Evolutionary conservation across 1,140 invertebrate species (phyloP).

Genomic region (Lucilia sericata): DNA sequence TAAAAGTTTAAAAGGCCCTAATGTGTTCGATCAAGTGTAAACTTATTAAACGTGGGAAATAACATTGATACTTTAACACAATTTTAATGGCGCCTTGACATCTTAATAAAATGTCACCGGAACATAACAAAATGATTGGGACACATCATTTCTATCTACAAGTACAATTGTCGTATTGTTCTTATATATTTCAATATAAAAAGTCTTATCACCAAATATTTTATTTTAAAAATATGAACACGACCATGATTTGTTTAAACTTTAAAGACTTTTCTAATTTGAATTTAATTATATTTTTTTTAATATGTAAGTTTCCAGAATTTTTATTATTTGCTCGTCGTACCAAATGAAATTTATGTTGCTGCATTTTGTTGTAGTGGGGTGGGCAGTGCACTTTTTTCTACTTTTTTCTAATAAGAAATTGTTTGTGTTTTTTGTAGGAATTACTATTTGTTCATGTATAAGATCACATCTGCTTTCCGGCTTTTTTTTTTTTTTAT

Average conservation of each 20-base stretch:
- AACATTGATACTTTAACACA: slow-evolving; percentile 16
- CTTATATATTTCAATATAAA: background rate
- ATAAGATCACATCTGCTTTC: slow-evolving; percentile 14
- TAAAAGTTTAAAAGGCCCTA: too few species aligned
- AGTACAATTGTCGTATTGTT: background rate
- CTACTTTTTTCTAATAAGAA: background rate
- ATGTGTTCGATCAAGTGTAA: background rate
- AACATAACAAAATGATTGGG: slow-evolving; percentile 36
- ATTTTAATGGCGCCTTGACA: slow-evolving; percentile 9
- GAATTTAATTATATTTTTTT: slow-evolving; percentile 31
- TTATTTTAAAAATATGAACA: background rate
- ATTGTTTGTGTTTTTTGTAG: background rate
- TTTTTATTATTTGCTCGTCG: background rate
- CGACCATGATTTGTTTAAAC: slow-evolving; percentile 31
- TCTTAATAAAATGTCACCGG: slow-evolving; percentile 27
- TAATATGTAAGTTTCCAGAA: slow-evolving; percentile 28
- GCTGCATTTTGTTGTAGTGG: slow-evolving; percentile 21
- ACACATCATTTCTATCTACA: slow-evolving; percentile 32
- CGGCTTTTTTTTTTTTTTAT: slow-evolving; percentile 1
- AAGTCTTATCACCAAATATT: slow-evolving; percentile 12
- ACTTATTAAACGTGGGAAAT: slow-evolving; percentile 5
- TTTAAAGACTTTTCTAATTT: slow-evolving; percentile 22
- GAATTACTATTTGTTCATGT: background rate
- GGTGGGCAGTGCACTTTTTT: slow-evolving; percentile 6
- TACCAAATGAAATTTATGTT: slow-evolving; percentile 3